Base-by-base conservation (phyloP, 2,113 vertebrate genomes). In the human (Homo sapiens) region DNA sequence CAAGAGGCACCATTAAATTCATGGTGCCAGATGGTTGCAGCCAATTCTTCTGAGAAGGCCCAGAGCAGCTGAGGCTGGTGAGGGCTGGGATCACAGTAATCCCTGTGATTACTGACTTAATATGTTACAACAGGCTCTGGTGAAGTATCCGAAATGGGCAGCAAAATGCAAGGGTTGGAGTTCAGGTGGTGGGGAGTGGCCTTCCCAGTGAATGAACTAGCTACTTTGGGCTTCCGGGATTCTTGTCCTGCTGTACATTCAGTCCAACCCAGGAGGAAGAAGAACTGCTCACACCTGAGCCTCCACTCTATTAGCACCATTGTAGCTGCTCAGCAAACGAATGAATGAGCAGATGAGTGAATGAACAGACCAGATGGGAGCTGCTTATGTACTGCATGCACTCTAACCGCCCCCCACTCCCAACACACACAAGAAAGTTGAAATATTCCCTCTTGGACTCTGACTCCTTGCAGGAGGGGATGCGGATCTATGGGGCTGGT, bases 11-110 rank as follows among this genome's bases (percentile, higher is more conserved):
- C 66, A 35, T 22, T 13, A 64, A 55, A 50, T 32, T 38, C 35
- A 13, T 0, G 0, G 32, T 13, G 45, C 12, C 8, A 8, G 0
- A 18, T 7, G 32, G 35, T 5, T 17, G 70, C 35, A 80, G 66
- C 72, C 8, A 4, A 38, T 35, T 55, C 79, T n/a, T 61, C 52
- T 0, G 55, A 93, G 70, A 79, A 57, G 45, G 3, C 55, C 50
- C 72, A 40, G 22, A 86, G 78, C 1, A 23, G 50, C 20, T 0
- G 2, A 17, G 55, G 48, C 38, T 5, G 27, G 45, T 0, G 23
- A 89, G 16, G 57, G 40, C 66, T 79, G 68, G 50, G 68, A 85
- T 52, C 32, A 35, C 11, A 55, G 61, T 64, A 64, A 64, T 64
- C 5, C 61, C 27, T 2, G 61, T 45, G 30, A 70, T 83, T 11